Evolutionary conservation across 35 echinoderm and acorn worm species (phyloP).

Genomic region (Heliocidaris tuberculata): DNA sequence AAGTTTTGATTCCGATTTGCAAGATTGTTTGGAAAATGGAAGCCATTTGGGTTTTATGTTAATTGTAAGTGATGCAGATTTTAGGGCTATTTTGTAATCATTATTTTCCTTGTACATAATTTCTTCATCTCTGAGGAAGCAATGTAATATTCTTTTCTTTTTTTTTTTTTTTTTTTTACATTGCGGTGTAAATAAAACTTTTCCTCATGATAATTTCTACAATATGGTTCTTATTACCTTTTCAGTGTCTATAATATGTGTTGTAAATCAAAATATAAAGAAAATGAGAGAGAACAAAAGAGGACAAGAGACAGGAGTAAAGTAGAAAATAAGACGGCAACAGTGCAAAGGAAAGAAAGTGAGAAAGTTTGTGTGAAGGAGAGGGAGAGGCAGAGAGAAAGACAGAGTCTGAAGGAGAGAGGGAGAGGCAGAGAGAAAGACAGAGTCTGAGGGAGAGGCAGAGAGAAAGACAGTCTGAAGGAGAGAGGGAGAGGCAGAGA

Average conservation of each 20-base stretch:
- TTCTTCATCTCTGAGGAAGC: background rate
- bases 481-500: background rate
- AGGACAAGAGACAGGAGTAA: too few species aligned
- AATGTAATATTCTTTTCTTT: background rate
- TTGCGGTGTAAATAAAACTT: background rate
- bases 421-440: too few species aligned
- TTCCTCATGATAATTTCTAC: background rate
- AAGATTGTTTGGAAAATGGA: too few species aligned
- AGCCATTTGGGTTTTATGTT: too few species aligned
- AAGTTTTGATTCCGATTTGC: too few species aligned
- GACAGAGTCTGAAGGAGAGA: background rate
- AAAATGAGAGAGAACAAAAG: too few species aligned
- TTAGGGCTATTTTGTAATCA: background rate
- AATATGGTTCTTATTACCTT: background rate
- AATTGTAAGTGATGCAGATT: too few species aligned
- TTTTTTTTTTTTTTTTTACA: background rate
- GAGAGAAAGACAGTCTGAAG: background rate
- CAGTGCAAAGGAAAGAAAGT: background rate
- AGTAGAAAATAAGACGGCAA: background rate
- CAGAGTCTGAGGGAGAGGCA: background rate
- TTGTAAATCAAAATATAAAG: too few species aligned
- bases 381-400: background rate
- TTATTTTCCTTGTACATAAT: background rate
- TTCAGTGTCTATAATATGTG: too few species aligned
- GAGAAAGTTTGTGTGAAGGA: background rate